Evolutionary conservation across 2,113 vertebrate genomes (phyloP).

Genomic region (Mormoops blainvillei): DNA sequence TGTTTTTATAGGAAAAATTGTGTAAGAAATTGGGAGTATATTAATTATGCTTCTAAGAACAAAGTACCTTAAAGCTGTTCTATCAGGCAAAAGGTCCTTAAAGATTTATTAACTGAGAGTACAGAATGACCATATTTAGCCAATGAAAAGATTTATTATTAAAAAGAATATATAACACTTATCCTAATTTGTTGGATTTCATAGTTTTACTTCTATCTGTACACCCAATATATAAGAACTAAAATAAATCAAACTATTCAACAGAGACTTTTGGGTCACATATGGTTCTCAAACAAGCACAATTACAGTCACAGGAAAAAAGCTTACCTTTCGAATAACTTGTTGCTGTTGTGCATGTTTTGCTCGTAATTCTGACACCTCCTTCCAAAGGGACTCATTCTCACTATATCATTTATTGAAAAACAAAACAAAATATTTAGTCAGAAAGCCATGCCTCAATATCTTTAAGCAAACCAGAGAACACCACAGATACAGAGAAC

Average conservation of each 20-base stretch:
- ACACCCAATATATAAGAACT: neutral
- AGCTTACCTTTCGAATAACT: constrained; percentile 91
- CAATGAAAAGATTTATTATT: neutral
- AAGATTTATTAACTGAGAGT: neutral
- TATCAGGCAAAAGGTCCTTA: neutral
- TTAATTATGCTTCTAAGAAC: neutral
- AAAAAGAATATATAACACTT: neutral
- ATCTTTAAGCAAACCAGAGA: neutral
- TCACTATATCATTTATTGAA: constrained; percentile 82
- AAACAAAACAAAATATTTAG: neutral
- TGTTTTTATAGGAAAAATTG: neutral
- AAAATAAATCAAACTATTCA: neutral
- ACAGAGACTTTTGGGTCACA: neutral
- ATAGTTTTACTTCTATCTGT: neutral
- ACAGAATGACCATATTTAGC: neutral
- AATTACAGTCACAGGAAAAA: neutral
- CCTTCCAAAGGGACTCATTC: constrained; percentile 96
- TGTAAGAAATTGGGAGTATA: neutral
- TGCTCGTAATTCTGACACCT: constrained; percentile 92
- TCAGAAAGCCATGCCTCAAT: neutral
- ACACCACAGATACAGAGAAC: neutral
- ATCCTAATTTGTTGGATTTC: neutral
- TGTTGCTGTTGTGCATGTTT: constrained; percentile 95
- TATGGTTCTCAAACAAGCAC: neutral
- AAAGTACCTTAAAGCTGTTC: neutral